A percentile compares a stretch with the other conserved stretches of the same genome.
Evolutionary conservation across 2,113 vertebrate genomes (phyloP).

Genomic region (Salvelinus fontinalis): DNA sequence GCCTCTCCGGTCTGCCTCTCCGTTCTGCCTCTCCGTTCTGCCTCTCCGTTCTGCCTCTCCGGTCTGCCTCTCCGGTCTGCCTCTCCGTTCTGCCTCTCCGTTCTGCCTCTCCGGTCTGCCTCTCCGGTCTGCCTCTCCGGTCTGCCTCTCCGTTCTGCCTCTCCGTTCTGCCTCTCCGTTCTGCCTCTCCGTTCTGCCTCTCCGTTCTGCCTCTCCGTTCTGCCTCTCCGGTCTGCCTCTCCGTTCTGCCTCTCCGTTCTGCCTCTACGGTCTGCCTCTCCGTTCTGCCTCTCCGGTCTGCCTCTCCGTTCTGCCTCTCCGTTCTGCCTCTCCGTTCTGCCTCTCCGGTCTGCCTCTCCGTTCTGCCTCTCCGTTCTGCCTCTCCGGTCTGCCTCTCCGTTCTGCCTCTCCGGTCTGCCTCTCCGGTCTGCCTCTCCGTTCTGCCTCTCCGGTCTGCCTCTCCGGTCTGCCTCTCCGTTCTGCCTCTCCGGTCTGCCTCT

Average conservation of each 20-base stretch:
- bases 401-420: conserved; percentile 5
- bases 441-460: conserved; percentile 5
- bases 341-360: conserved; percentile 17
- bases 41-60: conserved; percentile 22
- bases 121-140: neutral
- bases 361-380: conserved; percentile 22
- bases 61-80: conserved; percentile 5
- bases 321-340: conserved; percentile 16
- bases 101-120: conserved; percentile 4
- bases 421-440: conserved; percentile 20
- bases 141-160: conserved; percentile 21
- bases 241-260: conserved; percentile 22
- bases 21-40: conserved; percentile 21
- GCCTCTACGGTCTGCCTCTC: conserved; percentile 23
- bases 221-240: conserved; percentile 20
- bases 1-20: conserved; percentile 17
- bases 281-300: conserved; percentile 2
- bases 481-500: conserved; percentile 26
- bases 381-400: conserved; percentile 21
- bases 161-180: conserved; percentile 14
- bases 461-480: neutral
- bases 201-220: neutral
- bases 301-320: conserved; percentile 20
- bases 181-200: conserved; percentile 5
- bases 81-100: conserved; percentile 21